Evolutionary conservation across 2,797 vertebrate genomes (phyloP).

Genomic region (Podarcis lilfordi): DNA sequence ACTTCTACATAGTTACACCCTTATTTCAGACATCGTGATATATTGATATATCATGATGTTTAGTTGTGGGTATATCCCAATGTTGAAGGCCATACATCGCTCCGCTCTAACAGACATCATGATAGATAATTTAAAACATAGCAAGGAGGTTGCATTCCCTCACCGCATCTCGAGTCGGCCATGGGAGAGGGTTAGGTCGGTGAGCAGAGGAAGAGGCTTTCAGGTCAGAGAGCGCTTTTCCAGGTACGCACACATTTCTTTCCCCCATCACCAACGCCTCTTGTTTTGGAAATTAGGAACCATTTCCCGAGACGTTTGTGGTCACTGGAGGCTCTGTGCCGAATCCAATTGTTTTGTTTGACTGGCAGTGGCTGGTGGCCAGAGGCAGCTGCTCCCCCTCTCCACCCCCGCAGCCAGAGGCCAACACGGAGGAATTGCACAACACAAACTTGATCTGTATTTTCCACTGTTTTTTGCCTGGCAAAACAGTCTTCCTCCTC

Average conservation of each 20-base stretch:
- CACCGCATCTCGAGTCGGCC: no score
- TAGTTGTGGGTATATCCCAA: no score
- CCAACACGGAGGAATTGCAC: slow-evolving; percentile 64
- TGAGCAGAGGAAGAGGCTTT: no score
- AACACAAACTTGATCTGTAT: slow-evolving; percentile 70
- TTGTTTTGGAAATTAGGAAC: slow-evolving; percentile 19
- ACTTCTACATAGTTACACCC: no score
- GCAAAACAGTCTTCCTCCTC: slow-evolving; percentile 36
- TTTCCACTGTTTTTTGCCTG: slow-evolving; percentile 66
- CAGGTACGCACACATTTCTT: neutral
- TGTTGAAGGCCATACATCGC: no score
- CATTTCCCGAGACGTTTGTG: slow-evolving; percentile 5
- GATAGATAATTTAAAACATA: no score
- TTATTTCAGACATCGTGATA: no score
- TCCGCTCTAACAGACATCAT: no score
- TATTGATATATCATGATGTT: no score
- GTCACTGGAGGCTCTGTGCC: slow-evolving; percentile 6
- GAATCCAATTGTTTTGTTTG: accelerated
- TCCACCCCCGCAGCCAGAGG: slow-evolving; percentile 64
- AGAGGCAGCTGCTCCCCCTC: slow-evolving; percentile 52
- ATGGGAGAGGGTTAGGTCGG: no score
- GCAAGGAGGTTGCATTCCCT: no score
- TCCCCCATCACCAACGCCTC: neutral
- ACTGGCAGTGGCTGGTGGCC: slow-evolving; percentile 44
- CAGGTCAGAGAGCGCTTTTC: neutral